Conservation (phyloP, 2,797 vertebrate genomes). For the Xenentodon cancila region DNA sequence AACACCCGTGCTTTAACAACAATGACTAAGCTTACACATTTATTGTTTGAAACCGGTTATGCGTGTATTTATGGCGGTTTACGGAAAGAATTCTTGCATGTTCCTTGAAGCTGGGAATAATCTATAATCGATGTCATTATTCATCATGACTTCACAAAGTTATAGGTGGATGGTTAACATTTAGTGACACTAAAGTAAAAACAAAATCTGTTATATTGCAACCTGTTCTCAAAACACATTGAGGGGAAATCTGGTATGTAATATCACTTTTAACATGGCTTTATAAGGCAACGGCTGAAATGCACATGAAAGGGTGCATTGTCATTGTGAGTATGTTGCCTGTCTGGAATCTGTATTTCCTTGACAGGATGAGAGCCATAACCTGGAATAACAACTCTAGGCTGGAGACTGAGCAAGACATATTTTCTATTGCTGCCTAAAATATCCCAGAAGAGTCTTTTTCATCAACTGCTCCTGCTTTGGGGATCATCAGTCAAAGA, state of each 20-base stretch:
- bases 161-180: not conserved
- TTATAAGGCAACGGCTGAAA: conserved; percentile 26
- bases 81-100: no score
- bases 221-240: not conserved
- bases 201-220: not conserved
- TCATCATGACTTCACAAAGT: not conserved
- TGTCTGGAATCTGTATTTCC: conserved; percentile 6
- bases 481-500: conserved; percentile 32
- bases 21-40: not conserved
- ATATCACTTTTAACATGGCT: conserved; percentile 5
- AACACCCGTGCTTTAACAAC: not conserved
- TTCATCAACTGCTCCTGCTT: conserved; percentile 17
- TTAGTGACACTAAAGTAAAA: not conserved
- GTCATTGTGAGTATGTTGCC: not conserved
- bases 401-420: not conserved
- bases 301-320: not conserved
- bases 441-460: not conserved
- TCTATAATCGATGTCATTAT: conserved; percentile 12
- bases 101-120: not conserved
- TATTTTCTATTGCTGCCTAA: not conserved
- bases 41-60: not conserved
- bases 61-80: no score
- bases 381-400: not conserved
- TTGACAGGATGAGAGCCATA: not conserved
- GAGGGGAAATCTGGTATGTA: not conserved